Evolutionary conservation across 1,140 invertebrate species (phyloP).

Genomic region (Polyergus mexicanus): DNA sequence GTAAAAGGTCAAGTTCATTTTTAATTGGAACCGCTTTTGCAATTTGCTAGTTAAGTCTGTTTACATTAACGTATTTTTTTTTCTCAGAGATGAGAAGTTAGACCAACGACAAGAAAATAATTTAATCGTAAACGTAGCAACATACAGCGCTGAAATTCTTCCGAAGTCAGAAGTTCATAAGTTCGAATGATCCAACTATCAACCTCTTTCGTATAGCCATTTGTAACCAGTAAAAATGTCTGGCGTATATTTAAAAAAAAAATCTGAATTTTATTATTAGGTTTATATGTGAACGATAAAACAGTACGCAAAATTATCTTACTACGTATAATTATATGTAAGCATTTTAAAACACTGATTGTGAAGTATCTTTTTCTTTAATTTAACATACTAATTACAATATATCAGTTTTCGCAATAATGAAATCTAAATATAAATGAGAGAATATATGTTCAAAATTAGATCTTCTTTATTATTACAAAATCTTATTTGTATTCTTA

Average conservation of each 20-base stretch:
- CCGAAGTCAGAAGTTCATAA: conserved; percentile 3
- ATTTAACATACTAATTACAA: conserved; percentile 4
- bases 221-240: background rate
- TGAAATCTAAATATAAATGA: background rate
- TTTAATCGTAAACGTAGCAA: background rate
- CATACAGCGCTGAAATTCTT: background rate
- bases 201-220: background rate
- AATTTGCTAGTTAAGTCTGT: conserved; percentile 28
- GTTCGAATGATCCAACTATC: background rate
- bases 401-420: background rate
- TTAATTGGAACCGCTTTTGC: conserved; percentile 44
- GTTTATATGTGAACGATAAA: background rate
- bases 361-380: background rate
- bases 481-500: background rate
- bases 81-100: conserved; percentile 23
- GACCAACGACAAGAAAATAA: background rate
- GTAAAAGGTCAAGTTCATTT: background rate
- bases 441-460: background rate
- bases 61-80: conserved; percentile 1
- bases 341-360: conserved; percentile 5
- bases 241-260: conserved; percentile 14
- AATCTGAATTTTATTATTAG: background rate
- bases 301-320: conserved; percentile 14
- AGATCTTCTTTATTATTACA: background rate
- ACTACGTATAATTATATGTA: background rate